Base-by-base conservation (phyloP, 92 coral and sea anemone genomes). In the Porites cylindrica region DNA sequence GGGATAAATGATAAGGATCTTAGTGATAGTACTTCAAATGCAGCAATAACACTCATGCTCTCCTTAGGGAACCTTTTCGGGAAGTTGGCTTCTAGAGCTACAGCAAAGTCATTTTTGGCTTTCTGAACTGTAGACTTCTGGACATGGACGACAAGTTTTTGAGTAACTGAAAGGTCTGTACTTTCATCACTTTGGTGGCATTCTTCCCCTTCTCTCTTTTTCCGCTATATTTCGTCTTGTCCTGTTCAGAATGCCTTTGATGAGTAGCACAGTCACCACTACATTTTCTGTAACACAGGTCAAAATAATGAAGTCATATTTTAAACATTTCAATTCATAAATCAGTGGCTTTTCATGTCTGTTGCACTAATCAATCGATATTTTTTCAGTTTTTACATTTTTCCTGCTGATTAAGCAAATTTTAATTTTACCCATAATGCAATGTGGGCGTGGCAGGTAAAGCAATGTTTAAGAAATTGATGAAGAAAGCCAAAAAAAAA, bases 361-460 rank as follows among this genome's bases (percentile, higher is more conserved):
- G 52, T 76, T 76, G 51, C 13, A 20, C 47, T 10, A 10, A 1
- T 20, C 52, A 76, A 54, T 76, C 80, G 51, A 72, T 47, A 10
- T 38, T 70, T 52, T 52, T 47, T 51, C 47, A 71, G 50, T 72
- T 47, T 47, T 51, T 47, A 0, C 26, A 72, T 72, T 72, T 72
- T 29, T 8, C 58, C 58, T 52, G 58, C 58, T 52, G 58, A 52
- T 52, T 52, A 52, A 52, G 58, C 38, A 70, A 47, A 62, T 68
- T 47, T 76, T 53, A 10, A 43, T 76, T 76, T 83, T 83, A 83
- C 88, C 80, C 88, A 83, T 71, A 83, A 83, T 83, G 50, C 88
- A 18, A 73, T 83, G 72, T 23, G 88, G 82, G 88, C 38, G 38
- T 50, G 64, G 32, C 76, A 47, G 64, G 26, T 61, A 38, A 19